A percentile compares a stretch with the other conserved stretches of the same genome.
Evolutionary conservation across 2,888 invertebrate species (phyloP).

Genomic region (Hirtodrosophila alboralis): DNA sequence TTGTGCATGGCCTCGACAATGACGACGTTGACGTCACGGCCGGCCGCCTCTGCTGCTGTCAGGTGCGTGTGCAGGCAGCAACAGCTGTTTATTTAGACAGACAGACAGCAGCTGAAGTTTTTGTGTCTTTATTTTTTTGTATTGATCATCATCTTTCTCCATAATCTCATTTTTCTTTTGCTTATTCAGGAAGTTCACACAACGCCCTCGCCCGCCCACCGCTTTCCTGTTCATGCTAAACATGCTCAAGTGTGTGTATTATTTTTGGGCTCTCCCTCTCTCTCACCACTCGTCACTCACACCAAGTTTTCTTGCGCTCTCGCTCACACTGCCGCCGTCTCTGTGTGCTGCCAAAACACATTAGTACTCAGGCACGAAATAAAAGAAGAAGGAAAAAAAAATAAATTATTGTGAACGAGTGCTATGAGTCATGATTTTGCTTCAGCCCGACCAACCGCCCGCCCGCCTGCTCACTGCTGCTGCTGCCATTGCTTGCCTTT

Average conservation of each 20-base stretch:
- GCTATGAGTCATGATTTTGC: constrained; percentile 77
- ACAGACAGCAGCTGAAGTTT: constrained; percentile 17
- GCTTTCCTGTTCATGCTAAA: constrained; percentile 12
- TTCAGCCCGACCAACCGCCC: constrained; percentile 21
- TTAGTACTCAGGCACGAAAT: constrained; percentile 79
- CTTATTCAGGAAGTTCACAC: constrained; percentile 42
- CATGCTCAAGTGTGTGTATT: constrained; percentile 58
- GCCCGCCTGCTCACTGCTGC: constrained; percentile 12
- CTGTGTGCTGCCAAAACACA: constrained; percentile 73
- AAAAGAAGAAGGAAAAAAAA: constrained; percentile 55
- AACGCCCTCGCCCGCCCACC: constrained; percentile 7
- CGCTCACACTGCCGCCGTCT: constrained; percentile 9
- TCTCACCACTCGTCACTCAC: constrained; percentile 18
- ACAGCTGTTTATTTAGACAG: constrained; percentile 45
- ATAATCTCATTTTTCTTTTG: constrained; percentile 26
- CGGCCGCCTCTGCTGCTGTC: constrained; percentile 37
- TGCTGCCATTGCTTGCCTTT: constrained; percentile 56
- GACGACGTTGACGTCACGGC: constrained; percentile 54
- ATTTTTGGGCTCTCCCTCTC: constrained; percentile 57
- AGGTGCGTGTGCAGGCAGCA: constrained; percentile 58
- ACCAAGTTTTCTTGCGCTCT: constrained; percentile 15
- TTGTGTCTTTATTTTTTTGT: constrained; percentile 13
- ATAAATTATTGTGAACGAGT: constrained; percentile 51
- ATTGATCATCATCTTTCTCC: constrained; percentile 39
- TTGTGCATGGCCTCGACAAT: constrained; percentile 72